Conservation (phyloP, 2,888 invertebrate genomes). For the Altica lythri region DNA sequence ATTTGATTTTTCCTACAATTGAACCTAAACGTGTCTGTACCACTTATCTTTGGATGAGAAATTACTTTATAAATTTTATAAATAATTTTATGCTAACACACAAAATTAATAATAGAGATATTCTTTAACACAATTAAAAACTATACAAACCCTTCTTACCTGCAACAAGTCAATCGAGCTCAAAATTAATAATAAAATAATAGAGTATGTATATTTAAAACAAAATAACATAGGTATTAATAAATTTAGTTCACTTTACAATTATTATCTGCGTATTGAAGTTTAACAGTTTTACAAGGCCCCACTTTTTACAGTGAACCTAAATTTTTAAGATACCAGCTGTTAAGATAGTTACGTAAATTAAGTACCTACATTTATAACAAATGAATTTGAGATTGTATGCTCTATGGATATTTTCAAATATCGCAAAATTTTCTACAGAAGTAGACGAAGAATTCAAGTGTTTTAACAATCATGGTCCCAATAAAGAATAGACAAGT, state of each 20-base stretch:
- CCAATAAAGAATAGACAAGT: too few relatives aligned
- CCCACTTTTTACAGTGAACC: too few relatives aligned
- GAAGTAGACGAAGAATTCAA: too few relatives aligned
- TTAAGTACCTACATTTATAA: too few relatives aligned
- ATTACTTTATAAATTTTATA: constrained; percentile 36
- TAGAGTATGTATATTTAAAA: constrained; percentile 23
- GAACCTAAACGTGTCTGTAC: constrained; percentile 17
- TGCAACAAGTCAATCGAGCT: constrained; percentile 6
- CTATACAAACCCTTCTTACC: constrained; percentile 22
- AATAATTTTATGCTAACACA: constrained; percentile 34
- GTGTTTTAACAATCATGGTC: too few relatives aligned
- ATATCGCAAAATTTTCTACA: too few relatives aligned
- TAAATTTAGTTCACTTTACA: constrained; percentile 17
- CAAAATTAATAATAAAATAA: constrained; percentile 20
- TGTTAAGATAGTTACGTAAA: too few relatives aligned
- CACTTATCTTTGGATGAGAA: constrained; percentile 28
- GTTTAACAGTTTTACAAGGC: too few relatives aligned
- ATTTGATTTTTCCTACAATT: constrained; percentile 7
- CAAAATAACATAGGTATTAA: constrained; percentile 6
- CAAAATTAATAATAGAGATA: constrained; percentile 27
- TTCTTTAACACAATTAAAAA: constrained; percentile 28
- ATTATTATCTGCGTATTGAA: too few relatives aligned
- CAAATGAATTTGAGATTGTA: too few relatives aligned
- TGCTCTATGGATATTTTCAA: too few relatives aligned
- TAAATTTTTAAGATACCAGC: too few relatives aligned